Conservation (phyloP, 1,140 invertebrate genomes). For the Achatina immaculata region DNA sequence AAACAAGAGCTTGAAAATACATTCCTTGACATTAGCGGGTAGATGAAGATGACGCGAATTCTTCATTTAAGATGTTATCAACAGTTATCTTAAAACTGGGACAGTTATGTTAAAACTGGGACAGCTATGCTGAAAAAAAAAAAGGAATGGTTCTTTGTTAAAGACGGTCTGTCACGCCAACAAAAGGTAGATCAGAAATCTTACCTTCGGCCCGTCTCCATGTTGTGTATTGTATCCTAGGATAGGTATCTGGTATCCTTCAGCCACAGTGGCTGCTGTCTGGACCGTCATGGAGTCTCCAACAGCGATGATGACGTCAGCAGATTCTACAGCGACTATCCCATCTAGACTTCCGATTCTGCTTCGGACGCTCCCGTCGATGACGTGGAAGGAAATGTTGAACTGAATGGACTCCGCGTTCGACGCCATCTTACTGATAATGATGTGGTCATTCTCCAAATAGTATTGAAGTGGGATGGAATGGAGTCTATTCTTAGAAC, state of each 20-base stretch:
- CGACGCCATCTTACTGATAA: background rate
- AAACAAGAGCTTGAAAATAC: background rate
- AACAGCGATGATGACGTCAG: slow-evolving; percentile 6
- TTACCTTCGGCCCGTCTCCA: slow-evolving; percentile 16
- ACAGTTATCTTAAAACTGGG: background rate
- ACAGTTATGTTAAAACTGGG: background rate
- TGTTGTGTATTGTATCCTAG: slow-evolving; percentile 20
- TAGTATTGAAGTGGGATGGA: background rate
- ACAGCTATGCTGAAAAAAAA: background rate
- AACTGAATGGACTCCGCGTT: background rate
- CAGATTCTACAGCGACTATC: background rate
- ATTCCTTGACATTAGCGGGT: background rate
- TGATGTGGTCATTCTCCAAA: background rate
- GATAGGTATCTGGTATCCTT: slow-evolving; percentile 1
- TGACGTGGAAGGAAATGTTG: background rate
- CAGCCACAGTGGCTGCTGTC: slow-evolving; percentile 7
- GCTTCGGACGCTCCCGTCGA: background rate
- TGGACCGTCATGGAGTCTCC: slow-evolving; percentile 7
- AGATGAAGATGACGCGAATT: too few species aligned
- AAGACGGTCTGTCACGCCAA: background rate
- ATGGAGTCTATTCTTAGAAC: background rate
- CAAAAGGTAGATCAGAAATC: background rate
- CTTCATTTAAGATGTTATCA: background rate
- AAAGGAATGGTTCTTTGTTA: background rate
- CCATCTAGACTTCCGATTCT: background rate